Conservation (phyloP, 2,113 vertebrate species). For the Myiagra hebetior region DNA sequence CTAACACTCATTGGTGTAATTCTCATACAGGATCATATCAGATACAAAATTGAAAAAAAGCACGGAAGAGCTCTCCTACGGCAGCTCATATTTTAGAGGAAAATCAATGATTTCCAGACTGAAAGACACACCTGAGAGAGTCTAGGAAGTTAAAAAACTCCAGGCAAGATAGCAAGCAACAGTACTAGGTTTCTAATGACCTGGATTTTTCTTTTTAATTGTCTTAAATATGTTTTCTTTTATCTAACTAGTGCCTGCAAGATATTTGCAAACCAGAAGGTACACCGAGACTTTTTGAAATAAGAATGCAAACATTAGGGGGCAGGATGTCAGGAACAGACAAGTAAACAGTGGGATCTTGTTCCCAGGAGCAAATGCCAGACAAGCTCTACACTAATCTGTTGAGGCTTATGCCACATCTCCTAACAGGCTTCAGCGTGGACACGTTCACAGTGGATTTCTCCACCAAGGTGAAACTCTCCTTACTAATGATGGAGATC, state of each 20-base stretch:
- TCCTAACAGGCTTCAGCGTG: background rate
- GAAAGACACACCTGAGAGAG: background rate
- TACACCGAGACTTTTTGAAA: background rate
- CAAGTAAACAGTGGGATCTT: background rate
- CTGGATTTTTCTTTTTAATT: background rate
- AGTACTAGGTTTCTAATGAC: background rate
- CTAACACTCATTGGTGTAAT: background rate
- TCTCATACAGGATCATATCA: background rate
- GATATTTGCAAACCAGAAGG: background rate
- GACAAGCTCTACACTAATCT: background rate
- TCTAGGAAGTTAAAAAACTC: background rate
- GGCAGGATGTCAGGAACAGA: background rate
- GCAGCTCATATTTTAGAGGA: background rate
- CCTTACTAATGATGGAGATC: background rate
- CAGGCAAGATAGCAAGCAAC: background rate
- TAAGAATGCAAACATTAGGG: background rate
- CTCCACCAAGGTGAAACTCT: background rate
- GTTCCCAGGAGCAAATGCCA: background rate
- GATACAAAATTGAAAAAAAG: background rate
- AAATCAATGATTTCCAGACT: background rate
- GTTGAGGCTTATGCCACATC: fast-evolving
- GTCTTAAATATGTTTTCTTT: background rate
- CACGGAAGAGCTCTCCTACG: background rate
- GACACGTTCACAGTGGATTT: background rate
- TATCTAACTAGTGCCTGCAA: background rate